Evolutionary conservation across 2,888 invertebrate species (phyloP).

Genomic region (Limenitis camilla): DNA sequence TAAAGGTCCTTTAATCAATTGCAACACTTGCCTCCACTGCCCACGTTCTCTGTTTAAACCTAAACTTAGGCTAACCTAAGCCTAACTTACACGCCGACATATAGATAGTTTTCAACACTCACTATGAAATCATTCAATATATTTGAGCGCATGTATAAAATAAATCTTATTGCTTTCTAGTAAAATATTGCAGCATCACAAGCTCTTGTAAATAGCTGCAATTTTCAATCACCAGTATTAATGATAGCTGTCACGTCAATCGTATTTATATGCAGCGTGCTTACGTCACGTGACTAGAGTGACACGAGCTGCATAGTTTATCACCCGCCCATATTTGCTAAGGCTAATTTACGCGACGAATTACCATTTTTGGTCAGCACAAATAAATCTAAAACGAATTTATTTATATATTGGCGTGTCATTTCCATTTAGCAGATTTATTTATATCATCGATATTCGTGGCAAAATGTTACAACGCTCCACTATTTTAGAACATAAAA

Average conservation of each 20-base stretch:
- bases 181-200: not conserved
- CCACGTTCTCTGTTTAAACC: too few relatives aligned
- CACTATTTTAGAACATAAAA: not conserved
- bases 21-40: not conserved
- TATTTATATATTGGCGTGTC: conserved; percentile 1
- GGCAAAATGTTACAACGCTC: not conserved
- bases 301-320: conserved; percentile 7
- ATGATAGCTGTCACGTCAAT: conserved; percentile 10
- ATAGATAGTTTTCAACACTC: too few relatives aligned
- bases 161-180: not conserved
- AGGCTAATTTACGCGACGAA: conserved; percentile 10
- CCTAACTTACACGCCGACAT: too few relatives aligned
- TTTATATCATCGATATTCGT: not conserved
- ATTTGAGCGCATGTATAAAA: not conserved
- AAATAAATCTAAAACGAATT: conserved; percentile 2
- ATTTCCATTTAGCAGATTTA: not conserved
- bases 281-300: conserved; percentile 5
- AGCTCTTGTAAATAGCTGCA: not conserved
- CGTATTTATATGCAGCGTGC: conserved; percentile 17
- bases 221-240: conserved; percentile 4
- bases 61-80: too few relatives aligned
- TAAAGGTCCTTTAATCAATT: not conserved
- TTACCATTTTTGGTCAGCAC: conserved; percentile 13
- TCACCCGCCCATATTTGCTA: conserved; percentile 4
- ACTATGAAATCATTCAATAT: too few relatives aligned